phyloP scores from a whole-genome alignment of 1,140 invertebrate species.

The Carcinoscorpius rotundicauda region DNA sequence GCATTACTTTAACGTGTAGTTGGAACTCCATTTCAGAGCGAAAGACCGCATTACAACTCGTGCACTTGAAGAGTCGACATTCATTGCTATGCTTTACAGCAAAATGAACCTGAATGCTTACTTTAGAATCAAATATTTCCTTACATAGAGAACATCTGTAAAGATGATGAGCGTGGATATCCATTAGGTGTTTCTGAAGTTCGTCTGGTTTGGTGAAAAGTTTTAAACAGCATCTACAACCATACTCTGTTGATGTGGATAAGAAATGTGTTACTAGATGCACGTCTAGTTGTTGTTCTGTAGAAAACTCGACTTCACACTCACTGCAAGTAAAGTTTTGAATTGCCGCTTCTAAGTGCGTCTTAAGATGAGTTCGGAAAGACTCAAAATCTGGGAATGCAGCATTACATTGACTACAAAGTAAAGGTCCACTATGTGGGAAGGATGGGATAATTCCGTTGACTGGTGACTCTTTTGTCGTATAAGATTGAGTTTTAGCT shows the following conservation, averaged over 20 bases:
- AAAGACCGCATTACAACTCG: slow-evolving; percentile 55
- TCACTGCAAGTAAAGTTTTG: slow-evolving; percentile 47
- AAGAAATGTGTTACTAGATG: slow-evolving; percentile 66
- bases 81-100: slow-evolving; percentile 75
- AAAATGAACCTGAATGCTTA: slow-evolving; percentile 65
- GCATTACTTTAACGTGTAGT: slow-evolving; percentile 37
- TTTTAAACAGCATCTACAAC: slow-evolving; percentile 70
- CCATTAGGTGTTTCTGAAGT: slow-evolving; percentile 67
- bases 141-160: slow-evolving; percentile 77
- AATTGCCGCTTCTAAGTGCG: slow-evolving; percentile 49
- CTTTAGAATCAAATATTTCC: slow-evolving; percentile 79
- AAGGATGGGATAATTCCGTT: slow-evolving; percentile 7
- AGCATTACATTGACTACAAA: slow-evolving; percentile 78
- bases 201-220: slow-evolving; percentile 70
- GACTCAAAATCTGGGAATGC: slow-evolving; percentile 75
- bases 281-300: slow-evolving; percentile 54
- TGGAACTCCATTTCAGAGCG: slow-evolving; percentile 62
- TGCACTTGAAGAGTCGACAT: slow-evolving; percentile 67
- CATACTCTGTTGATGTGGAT: slow-evolving; percentile 60
- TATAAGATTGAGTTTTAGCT: too few species aligned
- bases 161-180: slow-evolving; percentile 75
- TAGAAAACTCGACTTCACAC: slow-evolving; percentile 56
- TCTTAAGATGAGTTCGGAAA: slow-evolving; percentile 71
- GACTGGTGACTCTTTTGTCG: slow-evolving; percentile 11
- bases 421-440: slow-evolving; percentile 46